Percentiles rank a stretch among this genome's conserved stretches.
These are phyloP conservation scores for Meiosimyza platycephala DNA, from an alignment of 2,888 invertebrate genomes.

Conservation along the genomic window DNA sequence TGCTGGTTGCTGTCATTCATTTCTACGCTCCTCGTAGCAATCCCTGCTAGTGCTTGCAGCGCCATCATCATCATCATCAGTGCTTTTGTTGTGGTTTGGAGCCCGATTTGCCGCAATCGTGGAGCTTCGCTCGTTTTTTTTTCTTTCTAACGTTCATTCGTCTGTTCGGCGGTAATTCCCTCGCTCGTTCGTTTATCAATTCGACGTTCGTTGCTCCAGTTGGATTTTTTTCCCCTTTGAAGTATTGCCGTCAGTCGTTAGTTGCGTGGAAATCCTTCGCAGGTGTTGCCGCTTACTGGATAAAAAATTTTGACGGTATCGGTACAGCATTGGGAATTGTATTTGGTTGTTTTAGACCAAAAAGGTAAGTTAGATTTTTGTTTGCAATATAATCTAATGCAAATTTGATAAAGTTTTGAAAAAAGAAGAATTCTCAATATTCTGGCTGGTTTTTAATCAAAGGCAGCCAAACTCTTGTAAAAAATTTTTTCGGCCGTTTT, in stretches of 20 bases:
- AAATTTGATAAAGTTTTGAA: no score
- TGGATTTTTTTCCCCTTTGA: constrained; percentile 26
- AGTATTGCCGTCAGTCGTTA: constrained; percentile 26
- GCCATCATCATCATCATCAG: neutral
- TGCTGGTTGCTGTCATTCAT: neutral
- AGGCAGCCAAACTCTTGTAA: no score
- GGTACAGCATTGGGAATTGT: no score
- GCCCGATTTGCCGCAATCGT: constrained; percentile 12
- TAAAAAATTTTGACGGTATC: no score
- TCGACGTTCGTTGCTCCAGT: constrained; percentile 27
- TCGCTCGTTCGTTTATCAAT: constrained; percentile 20
- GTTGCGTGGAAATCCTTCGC: constrained; percentile 33
- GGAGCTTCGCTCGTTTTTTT: neutral
- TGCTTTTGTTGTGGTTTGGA: neutral
- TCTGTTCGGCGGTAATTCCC: neutral
- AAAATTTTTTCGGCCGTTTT: no score
- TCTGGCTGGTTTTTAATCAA: no score
- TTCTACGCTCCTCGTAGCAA: neutral
- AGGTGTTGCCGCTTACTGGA: constrained; percentile 15
- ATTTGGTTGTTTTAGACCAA: no score
- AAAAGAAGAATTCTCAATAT: no score
- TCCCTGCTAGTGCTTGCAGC: neutral
- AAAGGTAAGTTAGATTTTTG: no score
- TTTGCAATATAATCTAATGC: no score
- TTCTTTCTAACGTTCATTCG: neutral